Conservation (phyloP, 2,113 vertebrate species). For the Stomatorhinus ivindoensis region DNA sequence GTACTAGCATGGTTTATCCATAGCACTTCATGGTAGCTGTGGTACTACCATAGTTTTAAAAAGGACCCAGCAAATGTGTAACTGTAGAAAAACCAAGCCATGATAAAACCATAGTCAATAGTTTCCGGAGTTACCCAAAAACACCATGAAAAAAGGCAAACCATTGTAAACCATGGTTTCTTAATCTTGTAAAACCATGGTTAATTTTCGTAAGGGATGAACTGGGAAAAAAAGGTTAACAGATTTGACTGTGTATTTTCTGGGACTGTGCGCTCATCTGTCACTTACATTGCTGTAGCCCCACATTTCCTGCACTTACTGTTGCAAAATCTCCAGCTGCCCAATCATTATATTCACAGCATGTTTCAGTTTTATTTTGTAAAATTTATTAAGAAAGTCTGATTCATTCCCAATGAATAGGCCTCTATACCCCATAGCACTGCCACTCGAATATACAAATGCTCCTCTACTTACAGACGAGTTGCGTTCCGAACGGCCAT, state of each 20-base stretch:
- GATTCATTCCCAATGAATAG: background rate
- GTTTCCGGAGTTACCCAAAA: too few species aligned
- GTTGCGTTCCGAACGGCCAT: too few species aligned
- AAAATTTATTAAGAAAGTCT: background rate
- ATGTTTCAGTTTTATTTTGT: background rate
- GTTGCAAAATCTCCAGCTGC: background rate
- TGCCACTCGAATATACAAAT: background rate
- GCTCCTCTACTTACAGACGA: too few species aligned
- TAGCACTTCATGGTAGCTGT: too few species aligned
- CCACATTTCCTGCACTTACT: background rate
- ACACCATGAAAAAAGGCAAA: too few species aligned
- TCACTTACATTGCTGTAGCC: background rate
- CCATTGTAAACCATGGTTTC: too few species aligned
- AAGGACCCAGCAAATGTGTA: too few species aligned
- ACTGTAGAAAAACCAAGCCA: too few species aligned
- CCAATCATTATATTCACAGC: background rate
- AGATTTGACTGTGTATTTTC: background rate
- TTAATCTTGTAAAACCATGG: too few species aligned
- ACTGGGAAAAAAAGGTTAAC: background rate
- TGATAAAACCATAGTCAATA: too few species aligned
- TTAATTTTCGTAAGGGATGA: background rate
- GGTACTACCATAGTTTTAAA: too few species aligned
- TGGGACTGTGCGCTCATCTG: background rate
- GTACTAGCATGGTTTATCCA: too few species aligned
- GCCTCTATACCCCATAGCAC: background rate